phyloP scores from a whole-genome alignment of 1,140 invertebrate species.

The Zaprionus ghesquierei region DNA sequence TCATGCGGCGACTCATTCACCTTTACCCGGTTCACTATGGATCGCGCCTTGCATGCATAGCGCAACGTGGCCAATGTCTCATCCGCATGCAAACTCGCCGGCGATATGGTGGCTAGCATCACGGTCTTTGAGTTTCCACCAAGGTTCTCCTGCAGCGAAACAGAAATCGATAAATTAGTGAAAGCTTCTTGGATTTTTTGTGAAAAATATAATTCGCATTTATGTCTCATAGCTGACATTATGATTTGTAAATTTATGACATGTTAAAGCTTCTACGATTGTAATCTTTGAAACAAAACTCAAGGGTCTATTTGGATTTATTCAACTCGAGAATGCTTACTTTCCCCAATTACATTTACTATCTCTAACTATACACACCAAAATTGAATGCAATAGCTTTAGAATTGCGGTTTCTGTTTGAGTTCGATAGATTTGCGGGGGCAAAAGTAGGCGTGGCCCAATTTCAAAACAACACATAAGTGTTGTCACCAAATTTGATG shows the following conservation, averaged over 20 bases:
- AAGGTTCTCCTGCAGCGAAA: conserved; percentile 88
- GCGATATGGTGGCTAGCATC: conserved; percentile 92
- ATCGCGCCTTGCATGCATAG: conserved; percentile 93
- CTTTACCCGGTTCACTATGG: conserved; percentile 96
- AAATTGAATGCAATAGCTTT: too few species aligned
- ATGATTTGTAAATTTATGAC: not conserved
- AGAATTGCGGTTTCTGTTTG: too few species aligned
- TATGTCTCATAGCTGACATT: not conserved
- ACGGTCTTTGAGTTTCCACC: conserved; percentile 97
- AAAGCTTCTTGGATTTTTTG: not conserved
- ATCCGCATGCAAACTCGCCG: conserved; percentile 90
- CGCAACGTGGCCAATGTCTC: conserved; percentile 93
- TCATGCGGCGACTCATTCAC: conserved; percentile 96
- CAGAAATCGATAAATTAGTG: conserved; percentile 11
- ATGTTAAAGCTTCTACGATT: not conserved
- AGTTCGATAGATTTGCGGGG: too few species aligned
- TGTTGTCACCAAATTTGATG: too few species aligned
- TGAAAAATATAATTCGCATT: not conserved
- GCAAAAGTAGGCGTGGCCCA: too few species aligned
- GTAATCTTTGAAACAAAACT: too few species aligned
- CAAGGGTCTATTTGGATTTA: too few species aligned
- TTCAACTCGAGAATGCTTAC: too few species aligned
- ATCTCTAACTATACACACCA: too few species aligned
- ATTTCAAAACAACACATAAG: too few species aligned
- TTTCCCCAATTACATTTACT: too few species aligned